These are phyloP conservation scores for Phaetusa simplex DNA, from an alignment of 2,113 vertebrate species.

Conservation along the genomic window DNA sequence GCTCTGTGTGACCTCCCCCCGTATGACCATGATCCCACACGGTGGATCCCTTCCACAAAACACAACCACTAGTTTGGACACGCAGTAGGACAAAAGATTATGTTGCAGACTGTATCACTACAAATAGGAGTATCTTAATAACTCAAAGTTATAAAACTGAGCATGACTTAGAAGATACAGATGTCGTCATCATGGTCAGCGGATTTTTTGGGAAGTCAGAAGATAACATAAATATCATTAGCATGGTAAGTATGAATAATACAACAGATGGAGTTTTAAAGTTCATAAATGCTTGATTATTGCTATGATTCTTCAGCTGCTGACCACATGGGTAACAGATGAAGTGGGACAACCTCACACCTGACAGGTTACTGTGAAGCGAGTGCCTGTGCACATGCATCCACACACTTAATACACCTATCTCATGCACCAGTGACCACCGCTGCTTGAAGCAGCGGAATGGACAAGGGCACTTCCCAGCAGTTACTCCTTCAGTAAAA, in stretches of 20 bases:
- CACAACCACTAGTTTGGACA: rapidly evolving
- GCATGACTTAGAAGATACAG: background rate
- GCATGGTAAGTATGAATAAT: background rate
- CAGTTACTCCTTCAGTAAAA: background rate
- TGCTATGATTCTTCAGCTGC: background rate
- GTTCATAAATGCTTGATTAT: background rate
- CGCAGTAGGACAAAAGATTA: background rate
- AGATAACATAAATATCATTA: background rate
- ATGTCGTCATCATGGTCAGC: rapidly evolving
- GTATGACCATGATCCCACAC: rapidly evolving
- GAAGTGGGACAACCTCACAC: background rate
- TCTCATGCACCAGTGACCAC: background rate
- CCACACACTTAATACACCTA: background rate
- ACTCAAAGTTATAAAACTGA: background rate
- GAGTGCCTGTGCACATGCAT: rapidly evolving
- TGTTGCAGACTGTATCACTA: background rate
- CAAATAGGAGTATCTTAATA: background rate
- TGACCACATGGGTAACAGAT: background rate
- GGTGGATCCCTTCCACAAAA: background rate
- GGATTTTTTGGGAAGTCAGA: background rate
- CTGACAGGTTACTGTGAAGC: background rate
- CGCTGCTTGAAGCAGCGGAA: background rate
- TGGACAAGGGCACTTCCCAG: background rate
- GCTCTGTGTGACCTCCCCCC: rapidly evolving
- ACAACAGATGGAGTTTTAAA: background rate